Evolutionary conservation across 1,140 invertebrate genomes (phyloP).

Genomic region (Bombus breviceps): DNA sequence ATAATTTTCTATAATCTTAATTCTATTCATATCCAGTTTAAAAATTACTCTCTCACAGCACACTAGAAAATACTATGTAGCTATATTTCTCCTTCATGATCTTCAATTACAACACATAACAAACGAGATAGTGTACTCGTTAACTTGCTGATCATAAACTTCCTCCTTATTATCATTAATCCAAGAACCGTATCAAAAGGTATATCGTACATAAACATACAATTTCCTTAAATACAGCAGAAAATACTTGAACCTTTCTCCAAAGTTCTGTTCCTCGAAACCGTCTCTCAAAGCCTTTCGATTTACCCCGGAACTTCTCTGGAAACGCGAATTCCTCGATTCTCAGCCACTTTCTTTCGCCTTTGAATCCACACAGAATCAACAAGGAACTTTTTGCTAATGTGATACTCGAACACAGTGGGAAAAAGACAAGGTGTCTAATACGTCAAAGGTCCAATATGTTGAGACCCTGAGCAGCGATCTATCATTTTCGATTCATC

Average conservation of each 20-base stretch:
- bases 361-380: neutral
- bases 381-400: neutral
- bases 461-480: neutral
- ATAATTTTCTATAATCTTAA: neutral
- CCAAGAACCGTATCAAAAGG: neutral
- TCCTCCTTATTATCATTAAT: neutral
- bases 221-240: neutral
- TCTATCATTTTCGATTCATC: slow-evolving; percentile 3
- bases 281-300: neutral
- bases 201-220: neutral
- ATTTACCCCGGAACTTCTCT: neutral
- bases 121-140: neutral
- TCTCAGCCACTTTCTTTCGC: neutral
- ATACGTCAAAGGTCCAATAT: neutral
- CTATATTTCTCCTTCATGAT: neutral
- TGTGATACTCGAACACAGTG: neutral
- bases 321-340: neutral
- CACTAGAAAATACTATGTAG: neutral
- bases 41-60: neutral
- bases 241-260: neutral
- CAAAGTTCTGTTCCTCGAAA: neutral
- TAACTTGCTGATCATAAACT: neutral
- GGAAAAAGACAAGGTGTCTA: neutral
- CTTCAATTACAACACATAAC: neutral
- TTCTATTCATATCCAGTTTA: neutral